Conservation (phyloP, 2,113 vertebrate species). For the Engystomops pustulosus region DNA sequence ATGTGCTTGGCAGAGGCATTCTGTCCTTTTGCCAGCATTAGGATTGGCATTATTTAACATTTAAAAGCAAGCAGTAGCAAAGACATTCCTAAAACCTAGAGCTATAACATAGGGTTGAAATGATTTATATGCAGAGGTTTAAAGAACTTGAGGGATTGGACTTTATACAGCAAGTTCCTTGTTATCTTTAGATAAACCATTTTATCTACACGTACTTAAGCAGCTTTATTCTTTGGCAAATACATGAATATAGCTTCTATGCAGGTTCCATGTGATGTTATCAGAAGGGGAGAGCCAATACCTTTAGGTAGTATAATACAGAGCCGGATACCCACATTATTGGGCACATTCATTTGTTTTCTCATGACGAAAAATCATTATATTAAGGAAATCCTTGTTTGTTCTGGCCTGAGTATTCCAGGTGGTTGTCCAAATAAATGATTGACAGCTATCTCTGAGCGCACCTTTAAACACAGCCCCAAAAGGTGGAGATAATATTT, state of each 20-base stretch:
- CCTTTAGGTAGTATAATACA: too few relatives aligned
- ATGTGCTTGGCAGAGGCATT: conserved; percentile 46
- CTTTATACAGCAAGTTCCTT: neutral
- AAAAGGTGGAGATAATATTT: too few relatives aligned
- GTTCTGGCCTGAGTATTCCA: too few relatives aligned
- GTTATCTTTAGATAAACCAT: neutral
- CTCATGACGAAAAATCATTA: too few relatives aligned
- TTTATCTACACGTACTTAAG: neutral
- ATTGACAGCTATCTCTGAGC: too few relatives aligned
- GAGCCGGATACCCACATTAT: too few relatives aligned
- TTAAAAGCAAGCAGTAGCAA: conserved; percentile 22
- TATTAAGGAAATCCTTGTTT: too few relatives aligned
- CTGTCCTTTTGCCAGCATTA: conserved; percentile 16
- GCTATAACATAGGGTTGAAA: neutral
- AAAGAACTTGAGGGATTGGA: neutral
- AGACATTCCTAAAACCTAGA: conserved; percentile 15
- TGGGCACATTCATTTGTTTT: too few relatives aligned
- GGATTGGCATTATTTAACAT: conserved; percentile 15
- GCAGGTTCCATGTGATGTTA: too few relatives aligned
- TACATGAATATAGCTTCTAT: neutral
- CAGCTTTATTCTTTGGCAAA: neutral
- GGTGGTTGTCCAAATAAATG: too few relatives aligned
- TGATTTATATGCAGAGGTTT: neutral
- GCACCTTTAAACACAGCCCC: too few relatives aligned
- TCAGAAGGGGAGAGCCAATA: too few relatives aligned